Evolutionary conservation across 2,888 invertebrate genomes (phyloP), one percentile per base, ranked within the genome.

Genomic region (Hirtodrosophila duncani): DNA sequence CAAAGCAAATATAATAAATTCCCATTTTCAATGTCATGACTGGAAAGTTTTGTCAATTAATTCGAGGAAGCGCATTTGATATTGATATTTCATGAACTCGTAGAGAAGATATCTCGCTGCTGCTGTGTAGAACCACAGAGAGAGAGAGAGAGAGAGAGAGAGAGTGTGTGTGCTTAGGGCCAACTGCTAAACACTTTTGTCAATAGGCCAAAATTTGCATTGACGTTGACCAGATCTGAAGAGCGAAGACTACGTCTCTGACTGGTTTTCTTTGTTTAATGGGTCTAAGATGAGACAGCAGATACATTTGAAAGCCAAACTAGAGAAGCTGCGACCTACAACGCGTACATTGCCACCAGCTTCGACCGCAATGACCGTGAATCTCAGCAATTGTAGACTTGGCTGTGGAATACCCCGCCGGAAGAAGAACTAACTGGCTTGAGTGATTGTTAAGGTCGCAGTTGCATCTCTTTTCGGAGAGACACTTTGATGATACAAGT

Each of bases 321-420:
- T 9, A 2, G 3, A 36, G 5, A 14, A 26, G 17, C 17, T 16
- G 11, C 51, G 67, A 65, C 75, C 69, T 70, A 70, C 71, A 67
- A 56, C 51, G 67, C 71, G 69, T 65, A 36, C 75, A 21, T 70
- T 68, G 68, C n/a, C n/a, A n/a, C n/a, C n/a, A n/a, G n/a, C n/a
- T n/a, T n/a, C n/a, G n/a, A n/a, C n/a, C n/a, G n/a, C n/a, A n/a
- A n/a, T n/a, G n/a, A n/a, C n/a, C n/a, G n/a, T n/a, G n/a, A n/a
- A n/a, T n/a, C n/a, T n/a, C n/a, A n/a, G n/a, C n/a, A n/a, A n/a
- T n/a, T n/a, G n/a, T n/a, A n/a, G n/a, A n/a, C n/a, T n/a, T n/a
- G n/a, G n/a, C n/a, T n/a, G n/a, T n/a, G n/a, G n/a, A n/a, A n/a
- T n/a, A n/a, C n/a, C n/a, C n/a, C n/a, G n/a, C n/a, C n/a, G n/a